phyloP scores from a whole-genome alignment of 2,888 invertebrate species.

The Thymelicus acteon region DNA sequence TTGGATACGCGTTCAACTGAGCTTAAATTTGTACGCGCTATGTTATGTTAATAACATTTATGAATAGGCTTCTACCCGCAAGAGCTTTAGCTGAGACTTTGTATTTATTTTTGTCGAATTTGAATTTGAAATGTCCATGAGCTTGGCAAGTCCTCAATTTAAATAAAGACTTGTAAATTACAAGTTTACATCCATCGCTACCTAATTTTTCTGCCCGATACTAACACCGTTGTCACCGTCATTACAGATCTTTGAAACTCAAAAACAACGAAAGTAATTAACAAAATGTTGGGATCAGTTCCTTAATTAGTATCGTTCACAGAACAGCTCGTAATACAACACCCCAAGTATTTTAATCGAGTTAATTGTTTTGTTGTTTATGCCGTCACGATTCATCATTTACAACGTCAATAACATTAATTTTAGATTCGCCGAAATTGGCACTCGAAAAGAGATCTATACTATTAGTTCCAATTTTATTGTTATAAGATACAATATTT shows the following conservation, averaged over 20 bases:
- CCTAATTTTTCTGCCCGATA: conserved; percentile 47
- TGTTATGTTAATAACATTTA: conserved; percentile 40
- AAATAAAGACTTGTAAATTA: conserved; percentile 43
- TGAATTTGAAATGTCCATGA: conserved; percentile 51
- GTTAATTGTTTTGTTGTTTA: conserved; percentile 31
- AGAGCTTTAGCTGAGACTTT: conserved; percentile 43
- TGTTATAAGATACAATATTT: conserved; percentile 55
- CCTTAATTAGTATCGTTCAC: conserved; percentile 7
- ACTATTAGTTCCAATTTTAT: conserved; percentile 51
- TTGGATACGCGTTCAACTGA: conserved; percentile 60
- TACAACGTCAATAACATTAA: conserved; percentile 23
- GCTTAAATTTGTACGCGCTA: conserved; percentile 51
- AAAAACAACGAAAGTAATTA: conserved; percentile 34
- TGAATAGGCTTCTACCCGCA: conserved; percentile 39
- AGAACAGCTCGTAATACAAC: conserved; percentile 13
- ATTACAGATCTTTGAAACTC: conserved; percentile 15
- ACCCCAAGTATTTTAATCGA: conserved; percentile 20
- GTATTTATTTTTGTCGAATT: conserved; percentile 44
- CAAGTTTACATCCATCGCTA: conserved; percentile 47
- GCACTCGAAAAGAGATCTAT: conserved; percentile 20
- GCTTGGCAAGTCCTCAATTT: conserved; percentile 60
- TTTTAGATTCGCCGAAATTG: conserved; percentile 22
- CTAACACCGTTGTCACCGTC: conserved; percentile 41
- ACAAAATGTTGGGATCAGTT: conserved; percentile 4
- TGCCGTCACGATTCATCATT: conserved; percentile 16